A percentile compares a stretch with the other conserved stretches of the same genome.
Conservation (phyloP, 2,888 invertebrate species). For the Gnatocerus cornutus region DNA sequence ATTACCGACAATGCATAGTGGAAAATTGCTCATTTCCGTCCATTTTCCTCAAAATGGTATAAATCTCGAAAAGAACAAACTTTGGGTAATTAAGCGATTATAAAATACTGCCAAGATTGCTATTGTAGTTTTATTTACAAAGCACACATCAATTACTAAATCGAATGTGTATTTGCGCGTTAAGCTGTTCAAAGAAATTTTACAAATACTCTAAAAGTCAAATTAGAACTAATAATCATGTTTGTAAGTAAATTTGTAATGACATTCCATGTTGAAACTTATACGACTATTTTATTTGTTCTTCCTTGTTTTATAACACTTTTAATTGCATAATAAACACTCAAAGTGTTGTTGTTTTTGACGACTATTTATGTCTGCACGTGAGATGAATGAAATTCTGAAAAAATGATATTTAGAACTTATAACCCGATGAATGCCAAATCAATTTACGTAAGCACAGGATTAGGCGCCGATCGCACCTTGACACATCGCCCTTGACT, state of each 20-base stretch:
- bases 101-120: constrained; percentile 18
- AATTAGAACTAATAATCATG: background rate
- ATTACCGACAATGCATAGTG: background rate
- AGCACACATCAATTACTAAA: constrained; percentile 8
- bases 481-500: constrained; percentile 31
- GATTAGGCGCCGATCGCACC: constrained; percentile 19
- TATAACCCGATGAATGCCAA: constrained; percentile 21
- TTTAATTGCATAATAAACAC: constrained; percentile 17
- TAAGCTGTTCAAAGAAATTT: background rate
- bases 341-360: constrained; percentile 4
- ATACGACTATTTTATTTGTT: constrained; percentile 26
- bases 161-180: background rate
- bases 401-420: constrained; percentile 12
- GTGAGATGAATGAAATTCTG: background rate
- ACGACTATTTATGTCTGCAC: constrained; percentile 3
- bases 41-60: constrained; percentile 3
- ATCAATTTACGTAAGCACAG: constrained; percentile 25
- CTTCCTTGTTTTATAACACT: constrained; percentile 14
- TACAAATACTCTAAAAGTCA: constrained; percentile 1
- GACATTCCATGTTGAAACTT: constrained; percentile 27
- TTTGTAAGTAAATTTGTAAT: constrained; percentile 9
- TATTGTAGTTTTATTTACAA: constrained; percentile 30
- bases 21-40: constrained; percentile 5
- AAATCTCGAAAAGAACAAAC: background rate
- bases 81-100: constrained; percentile 17